These are phyloP conservation scores for Desoria tigrina DNA, from an alignment of 2,888 invertebrate species.

Conservation along the genomic window DNA sequence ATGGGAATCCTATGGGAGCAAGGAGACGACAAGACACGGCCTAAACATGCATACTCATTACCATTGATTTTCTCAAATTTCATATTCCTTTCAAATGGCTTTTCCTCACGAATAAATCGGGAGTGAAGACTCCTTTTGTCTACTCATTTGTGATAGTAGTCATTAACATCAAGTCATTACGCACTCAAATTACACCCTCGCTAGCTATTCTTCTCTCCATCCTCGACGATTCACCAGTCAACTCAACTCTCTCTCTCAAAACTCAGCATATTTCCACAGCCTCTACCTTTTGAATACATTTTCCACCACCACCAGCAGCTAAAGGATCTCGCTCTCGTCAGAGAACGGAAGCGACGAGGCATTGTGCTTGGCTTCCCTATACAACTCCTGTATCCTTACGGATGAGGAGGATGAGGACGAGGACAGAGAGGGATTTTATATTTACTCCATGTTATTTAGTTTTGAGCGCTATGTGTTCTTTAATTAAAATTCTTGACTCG, in stretches of 20 bases:
- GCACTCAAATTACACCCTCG: slow-evolving; percentile 21
- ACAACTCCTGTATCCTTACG: no score
- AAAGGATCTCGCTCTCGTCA: no score
- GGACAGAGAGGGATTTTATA: slow-evolving; percentile 12
- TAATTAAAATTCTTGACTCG: slow-evolving; percentile 13
- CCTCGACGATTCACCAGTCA: slow-evolving; percentile 2
- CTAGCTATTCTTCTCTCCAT: not conserved
- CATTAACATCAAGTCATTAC: slow-evolving; percentile 22
- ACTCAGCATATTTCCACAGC: no score
- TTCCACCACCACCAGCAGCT: no score
- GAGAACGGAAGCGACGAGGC: no score
- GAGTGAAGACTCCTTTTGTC: slow-evolving; percentile 21
- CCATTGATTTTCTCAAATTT: slow-evolving; percentile 24
- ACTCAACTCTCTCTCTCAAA: not conserved
- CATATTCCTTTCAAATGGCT: slow-evolving; percentile 18
- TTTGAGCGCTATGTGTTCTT: not conserved
- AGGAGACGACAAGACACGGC: slow-evolving; percentile 8
- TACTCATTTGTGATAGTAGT: slow-evolving; percentile 22
- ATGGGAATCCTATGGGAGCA: no score
- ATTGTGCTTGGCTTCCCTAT: no score
- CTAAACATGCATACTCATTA: slow-evolving; percentile 19
- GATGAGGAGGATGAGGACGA: not conserved
- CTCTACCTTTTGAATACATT: no score
- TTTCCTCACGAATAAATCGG: slow-evolving; percentile 23
- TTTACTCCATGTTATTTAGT: slow-evolving; percentile 14